Base-by-base conservation (phyloP, 2,888 invertebrate genomes). In the Drosophila neutralis region DNA sequence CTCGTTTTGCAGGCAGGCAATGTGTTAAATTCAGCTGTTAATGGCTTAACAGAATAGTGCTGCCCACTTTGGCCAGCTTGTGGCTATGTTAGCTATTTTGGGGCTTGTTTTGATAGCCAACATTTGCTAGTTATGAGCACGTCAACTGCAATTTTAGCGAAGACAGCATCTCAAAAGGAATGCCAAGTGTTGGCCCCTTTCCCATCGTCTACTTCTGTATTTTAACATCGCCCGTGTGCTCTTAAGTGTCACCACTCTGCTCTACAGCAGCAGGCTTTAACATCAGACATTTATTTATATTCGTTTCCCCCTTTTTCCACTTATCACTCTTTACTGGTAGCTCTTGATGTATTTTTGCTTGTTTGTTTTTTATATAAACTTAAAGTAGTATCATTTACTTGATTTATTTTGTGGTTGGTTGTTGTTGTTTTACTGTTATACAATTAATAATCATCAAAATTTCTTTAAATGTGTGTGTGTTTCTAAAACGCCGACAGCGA, bases 401-500 rank as follows among this genome's bases (percentile, higher is more conserved):
- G 90, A 89, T 86, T 86, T 86, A 90, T 86, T 86, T 45, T 45
- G 45, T 45, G 67, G 40, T 31, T 56, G 56, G 72, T 81, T 77
- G 81, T 87, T 84, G 76, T 73, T 71, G 68, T 83, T 89, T 89
- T 88, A 77, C 75, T 80, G 90, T 86, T 86, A 80, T 86, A 86
- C 85, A 86, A 78, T 86, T 86, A 89, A 86, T 86, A 86, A 86
- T 86, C 83, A 83, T 83, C 89, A 86, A 90, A 85, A 78, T 86
- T 90, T 86, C 76, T 90, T 86, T 83, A 83, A 72, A 85, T 87
- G 83, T 83, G 71, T 72, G 68, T 70, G 73, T 83, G 66, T 78
- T 73, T 73, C 63, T 74, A 66, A 68, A 85, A 76, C 88, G 82
- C 90, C 85, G 83, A 69, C 90, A 84, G 73, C 73, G 76, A 76